Evolutionary conservation across 2,888 invertebrate genomes (phyloP), one percentile per base, ranked within the genome.

Genomic region (Diaphora mendica): DNA sequence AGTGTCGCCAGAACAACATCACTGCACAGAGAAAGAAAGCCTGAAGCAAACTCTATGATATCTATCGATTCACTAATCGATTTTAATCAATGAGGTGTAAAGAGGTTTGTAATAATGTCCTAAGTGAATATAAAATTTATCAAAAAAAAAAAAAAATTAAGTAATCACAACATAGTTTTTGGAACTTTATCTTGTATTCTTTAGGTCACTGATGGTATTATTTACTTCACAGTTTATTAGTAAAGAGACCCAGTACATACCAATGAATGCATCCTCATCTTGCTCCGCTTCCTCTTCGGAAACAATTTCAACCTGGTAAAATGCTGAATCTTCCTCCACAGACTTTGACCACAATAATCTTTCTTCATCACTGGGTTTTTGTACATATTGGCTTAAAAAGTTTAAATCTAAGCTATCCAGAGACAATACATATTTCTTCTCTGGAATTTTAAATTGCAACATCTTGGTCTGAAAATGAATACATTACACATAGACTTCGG

Each of bases 391-490:
- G 15, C 71, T 51, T 4, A 81, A 64, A 2, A 69, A 64, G 1
- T 23, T 15, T 13, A 77, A 48, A 35, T 81, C 82, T 33, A 81
- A 9, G 11, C 26, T 70, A 7, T 81, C 82, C 30, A 79, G 30
- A 17, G 74, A 51, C 13, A 75, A n/a, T 11, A 71, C 5, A 68
- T 75, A 75, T 35, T 71, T 65, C 13, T 9, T 20, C 0, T 68
- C 59, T 11, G 39, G 30, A 30, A 48, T 23, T 20, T 35, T 48
- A 42, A 62, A 26, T 30, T 35, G 62, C 17, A 70, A 48, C 74
- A 70, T 67, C 62, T 48, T 74, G 30, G 23, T 23, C 74, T 74
- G 73, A 66, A 73, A 73, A 33, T 59, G 8, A 26, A 59, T n/a
- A 26, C 3, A 8, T 42, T 66, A 66, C 42, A 66, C 42, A 66